Base-by-base conservation (phyloP, 2,113 vertebrate genomes). In the Atrichornis clamosus region DNA sequence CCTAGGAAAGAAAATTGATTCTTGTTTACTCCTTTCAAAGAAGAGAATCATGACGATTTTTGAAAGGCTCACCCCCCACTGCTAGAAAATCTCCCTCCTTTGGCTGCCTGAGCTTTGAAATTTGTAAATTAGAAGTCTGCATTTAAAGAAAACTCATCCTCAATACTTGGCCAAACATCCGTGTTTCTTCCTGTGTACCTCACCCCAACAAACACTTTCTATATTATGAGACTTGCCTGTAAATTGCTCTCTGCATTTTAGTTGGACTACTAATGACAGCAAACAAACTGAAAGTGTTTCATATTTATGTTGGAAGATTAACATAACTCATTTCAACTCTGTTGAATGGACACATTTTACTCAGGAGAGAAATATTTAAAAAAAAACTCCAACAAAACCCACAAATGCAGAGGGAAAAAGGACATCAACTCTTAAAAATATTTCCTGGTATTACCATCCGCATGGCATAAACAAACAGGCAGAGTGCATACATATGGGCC, bases 1-100 rank as follows among this genome's bases (percentile, higher is more conserved):
- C 96, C 96, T 49, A 76, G 32, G 83, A 87, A 87, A 90, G 94
- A 96, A 97, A 98, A 97, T 46, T 95, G 93, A 96, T 97, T 97
- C 90, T 92, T 97, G 77, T 97, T 98, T 96, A 96, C 80, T 84
- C 88, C 44, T 97, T 97, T 95, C 84, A 88, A 69, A 92, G 89
- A 95, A 75, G 77, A 94, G 42, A 96, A 93, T 95, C 69, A 26
- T 68, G 65, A 94, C 93, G 82, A 94, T 97, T 98, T 97, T 97
- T 97, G 95, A 97, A 94, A 97, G 68, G 76, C 80, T 97, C 77
- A 93, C 64, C 81, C 90, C 94, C 86, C 77, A 96, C 87, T 90
- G 85, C 69, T 97, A 95, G 91, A 96, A 96, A 96, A 96, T 96
- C 84, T 97, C 83, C 67, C 64, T 97, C 78, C 73, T 95, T 96